Percentiles rank a stretch among this genome's conserved stretches.
Conservation (phyloP, 2,113 vertebrate genomes). For the Neodontobutis hainanensis region DNA sequence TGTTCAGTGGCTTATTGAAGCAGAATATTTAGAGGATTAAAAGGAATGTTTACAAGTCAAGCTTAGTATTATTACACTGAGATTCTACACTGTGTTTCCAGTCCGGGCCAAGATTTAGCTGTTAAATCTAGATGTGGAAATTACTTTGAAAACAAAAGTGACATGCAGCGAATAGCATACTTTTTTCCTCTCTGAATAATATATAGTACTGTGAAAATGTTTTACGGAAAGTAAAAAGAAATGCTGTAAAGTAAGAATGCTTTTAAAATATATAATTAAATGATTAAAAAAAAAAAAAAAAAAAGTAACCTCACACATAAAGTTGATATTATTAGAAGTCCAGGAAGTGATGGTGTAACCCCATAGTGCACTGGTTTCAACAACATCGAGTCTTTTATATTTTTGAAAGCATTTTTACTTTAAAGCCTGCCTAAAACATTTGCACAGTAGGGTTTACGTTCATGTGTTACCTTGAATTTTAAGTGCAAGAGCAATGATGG, state of each 20-base stretch:
- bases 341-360: no score
- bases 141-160: constrained; percentile 17
- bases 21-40: constrained; percentile 43
- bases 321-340: no score
- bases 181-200: constrained; percentile 28
- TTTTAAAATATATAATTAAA: no score
- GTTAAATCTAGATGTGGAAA: constrained; percentile 36
- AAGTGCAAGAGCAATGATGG: constrained; percentile 61
- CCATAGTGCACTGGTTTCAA: no score
- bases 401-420: no score
- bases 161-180: constrained; percentile 16
- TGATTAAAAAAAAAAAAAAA: no score
- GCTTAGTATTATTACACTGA: constrained; percentile 59
- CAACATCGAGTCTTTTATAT: no score
- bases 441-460: neutral
- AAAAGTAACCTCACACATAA: no score
- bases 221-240: no score
- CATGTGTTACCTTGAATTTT: constrained; percentile 23
- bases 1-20: constrained; percentile 48
- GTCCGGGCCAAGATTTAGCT: constrained; percentile 59
- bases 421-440: neutral
- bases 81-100: constrained; percentile 69
- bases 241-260: no score
- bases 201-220: constrained; percentile 22
- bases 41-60: constrained; percentile 77